phyloP scores from a whole-genome alignment of 2,797 vertebrate species.

The Anisognathus igniventris region DNA sequence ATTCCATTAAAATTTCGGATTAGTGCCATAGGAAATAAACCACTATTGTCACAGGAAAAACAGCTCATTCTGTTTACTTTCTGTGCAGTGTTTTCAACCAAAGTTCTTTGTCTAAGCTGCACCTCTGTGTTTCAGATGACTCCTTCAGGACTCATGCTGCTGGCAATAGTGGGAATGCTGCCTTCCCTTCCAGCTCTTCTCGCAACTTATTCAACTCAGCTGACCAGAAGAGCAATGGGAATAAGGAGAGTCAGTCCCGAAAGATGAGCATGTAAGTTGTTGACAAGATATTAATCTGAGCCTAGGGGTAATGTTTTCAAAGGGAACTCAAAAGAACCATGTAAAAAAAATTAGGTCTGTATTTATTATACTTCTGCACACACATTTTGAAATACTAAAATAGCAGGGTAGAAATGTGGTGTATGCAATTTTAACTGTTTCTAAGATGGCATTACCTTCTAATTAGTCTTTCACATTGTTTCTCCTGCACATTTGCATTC shows the following conservation, averaged over 20 bases:
- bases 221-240: slow-evolving; percentile 79
- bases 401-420: background rate
- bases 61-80: background rate
- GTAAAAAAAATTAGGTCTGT: background rate
- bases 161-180: slow-evolving; percentile 38
- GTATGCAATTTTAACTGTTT: background rate
- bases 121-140: slow-evolving; percentile 80
- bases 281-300: background rate
- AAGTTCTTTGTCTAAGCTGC: background rate
- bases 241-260: slow-evolving; percentile 84
- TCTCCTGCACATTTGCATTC: background rate
- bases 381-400: background rate
- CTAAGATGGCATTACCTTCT: background rate
- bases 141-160: slow-evolving; percentile 73
- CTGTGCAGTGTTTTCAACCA: background rate
- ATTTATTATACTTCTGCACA: background rate
- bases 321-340: background rate
- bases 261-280: slow-evolving; percentile 85
- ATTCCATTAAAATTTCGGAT: background rate
- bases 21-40: background rate
- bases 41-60: background rate
- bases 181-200: slow-evolving; percentile 60
- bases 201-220: slow-evolving; percentile 48
- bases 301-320: background rate
- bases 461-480: background rate